phyloP scores from a whole-genome alignment of 1,140 invertebrate species.

The Drosophila ogumai region DNA sequence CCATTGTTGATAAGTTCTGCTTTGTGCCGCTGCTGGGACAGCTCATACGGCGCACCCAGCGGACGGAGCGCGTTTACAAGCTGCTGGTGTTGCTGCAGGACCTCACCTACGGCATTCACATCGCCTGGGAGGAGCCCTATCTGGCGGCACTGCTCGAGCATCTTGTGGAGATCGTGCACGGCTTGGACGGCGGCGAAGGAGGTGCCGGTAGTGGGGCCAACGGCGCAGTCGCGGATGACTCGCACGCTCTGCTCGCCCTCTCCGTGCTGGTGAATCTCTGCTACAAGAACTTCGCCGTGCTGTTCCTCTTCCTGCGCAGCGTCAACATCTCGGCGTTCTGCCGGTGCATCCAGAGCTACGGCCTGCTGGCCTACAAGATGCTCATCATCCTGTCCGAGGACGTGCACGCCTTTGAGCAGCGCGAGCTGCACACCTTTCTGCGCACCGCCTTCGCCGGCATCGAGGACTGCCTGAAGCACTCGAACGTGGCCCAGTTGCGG shows the following conservation, averaged over 20 bases:
- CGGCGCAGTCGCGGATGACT: conserved; percentile 58
- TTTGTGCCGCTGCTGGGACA: conserved; percentile 86
- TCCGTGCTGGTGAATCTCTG: conserved; percentile 87
- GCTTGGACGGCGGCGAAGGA: conserved; percentile 29
- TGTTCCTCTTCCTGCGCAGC: conserved; percentile 86
- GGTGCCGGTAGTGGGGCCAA: background rate
- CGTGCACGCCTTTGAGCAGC: conserved; percentile 80
- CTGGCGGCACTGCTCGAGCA: conserved; percentile 86
- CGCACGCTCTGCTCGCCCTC: conserved; percentile 85
- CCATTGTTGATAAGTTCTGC: conserved; percentile 86
- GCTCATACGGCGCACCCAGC: conserved; percentile 76
- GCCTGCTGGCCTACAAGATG: conserved; percentile 86
- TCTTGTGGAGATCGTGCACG: conserved; percentile 83
- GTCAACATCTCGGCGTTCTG: conserved; percentile 85
- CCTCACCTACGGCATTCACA: conserved; percentile 87
- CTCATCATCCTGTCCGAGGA: conserved; percentile 86
- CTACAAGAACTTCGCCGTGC: conserved; percentile 87
- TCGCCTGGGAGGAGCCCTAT: conserved; percentile 87
- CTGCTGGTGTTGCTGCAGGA: conserved; percentile 86
- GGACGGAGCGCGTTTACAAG: conserved; percentile 84
- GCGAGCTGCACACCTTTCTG: conserved; percentile 83
- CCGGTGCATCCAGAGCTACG: conserved; percentile 80
- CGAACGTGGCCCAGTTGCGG: conserved; percentile 85
- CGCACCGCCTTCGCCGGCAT: conserved; percentile 85
- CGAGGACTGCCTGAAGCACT: conserved; percentile 85